Evolutionary conservation across 2,797 vertebrate species (phyloP).

Genomic region (Alectoris magna): DNA sequence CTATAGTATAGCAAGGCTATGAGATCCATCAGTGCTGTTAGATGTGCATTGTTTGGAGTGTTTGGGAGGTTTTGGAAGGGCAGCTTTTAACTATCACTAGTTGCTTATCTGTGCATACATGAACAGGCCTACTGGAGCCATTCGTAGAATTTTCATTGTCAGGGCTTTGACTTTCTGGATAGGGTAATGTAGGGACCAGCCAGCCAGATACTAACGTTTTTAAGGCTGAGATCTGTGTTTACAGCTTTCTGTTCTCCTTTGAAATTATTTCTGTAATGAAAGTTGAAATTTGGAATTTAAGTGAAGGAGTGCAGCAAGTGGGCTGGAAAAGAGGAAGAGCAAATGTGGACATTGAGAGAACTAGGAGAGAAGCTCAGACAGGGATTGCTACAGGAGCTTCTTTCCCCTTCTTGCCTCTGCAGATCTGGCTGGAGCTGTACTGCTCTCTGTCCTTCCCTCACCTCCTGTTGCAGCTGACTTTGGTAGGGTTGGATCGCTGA

Average conservation of each 20-base stretch:
- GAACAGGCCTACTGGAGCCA: background rate
- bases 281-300: background rate
- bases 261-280: background rate
- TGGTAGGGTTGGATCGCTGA: background rate
- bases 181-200: background rate
- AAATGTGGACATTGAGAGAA: background rate
- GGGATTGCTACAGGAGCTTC: background rate
- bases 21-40: background rate
- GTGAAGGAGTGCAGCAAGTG: fast-evolving
- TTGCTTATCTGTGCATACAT: background rate
- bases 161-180: background rate
- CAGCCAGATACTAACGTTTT: background rate
- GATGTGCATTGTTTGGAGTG: background rate
- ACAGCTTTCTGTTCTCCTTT: background rate
- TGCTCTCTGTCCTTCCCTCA: background rate
- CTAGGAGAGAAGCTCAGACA: background rate
- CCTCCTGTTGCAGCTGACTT: background rate
- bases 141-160: background rate
- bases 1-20: background rate
- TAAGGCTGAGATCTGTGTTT: background rate
- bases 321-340: background rate
- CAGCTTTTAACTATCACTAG: background rate
- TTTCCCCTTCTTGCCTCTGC: background rate
- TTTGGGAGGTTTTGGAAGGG: background rate
- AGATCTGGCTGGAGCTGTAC: background rate